Percentiles rank a stretch among this genome's conserved stretches.
Conservation (phyloP, 2,888 invertebrate genomes). For the Allygus modestus region DNA sequence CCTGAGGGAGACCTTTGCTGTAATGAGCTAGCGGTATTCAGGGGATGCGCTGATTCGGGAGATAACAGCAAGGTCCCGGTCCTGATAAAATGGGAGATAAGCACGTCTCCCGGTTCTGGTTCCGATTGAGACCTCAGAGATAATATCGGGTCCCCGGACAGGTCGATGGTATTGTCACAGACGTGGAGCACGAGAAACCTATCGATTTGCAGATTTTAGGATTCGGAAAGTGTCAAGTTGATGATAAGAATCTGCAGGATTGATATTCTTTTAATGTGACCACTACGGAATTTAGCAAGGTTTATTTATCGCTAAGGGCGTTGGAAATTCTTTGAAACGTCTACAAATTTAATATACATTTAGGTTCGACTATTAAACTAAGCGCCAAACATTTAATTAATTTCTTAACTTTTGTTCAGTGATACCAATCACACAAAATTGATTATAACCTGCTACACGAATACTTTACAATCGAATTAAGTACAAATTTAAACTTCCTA, state of each 20-base stretch:
- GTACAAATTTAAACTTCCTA: no score
- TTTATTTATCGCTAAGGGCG: no score
- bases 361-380: no score
- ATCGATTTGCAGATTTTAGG: neutral
- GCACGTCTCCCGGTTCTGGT: neutral
- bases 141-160: neutral
- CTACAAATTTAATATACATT: no score
- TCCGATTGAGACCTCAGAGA: neutral
- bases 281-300: neutral
- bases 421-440: no score
- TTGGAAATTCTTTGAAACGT: no score
- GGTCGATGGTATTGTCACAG: neutral
- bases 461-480: no score
- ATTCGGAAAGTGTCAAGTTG: neutral
- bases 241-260: neutral
- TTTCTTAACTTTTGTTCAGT: no score
- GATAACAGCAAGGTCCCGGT: neutral
- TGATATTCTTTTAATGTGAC: neutral
- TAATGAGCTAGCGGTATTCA: conserved; percentile 28
- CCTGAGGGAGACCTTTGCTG: neutral
- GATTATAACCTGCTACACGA: no score
- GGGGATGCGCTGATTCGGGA: neutral
- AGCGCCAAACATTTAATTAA: no score
- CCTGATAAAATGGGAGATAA: neutral
- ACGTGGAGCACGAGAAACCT: neutral